phyloP scores from a whole-genome alignment of 1,140 invertebrate species.

The Rhyzopertha dominica region DNA sequence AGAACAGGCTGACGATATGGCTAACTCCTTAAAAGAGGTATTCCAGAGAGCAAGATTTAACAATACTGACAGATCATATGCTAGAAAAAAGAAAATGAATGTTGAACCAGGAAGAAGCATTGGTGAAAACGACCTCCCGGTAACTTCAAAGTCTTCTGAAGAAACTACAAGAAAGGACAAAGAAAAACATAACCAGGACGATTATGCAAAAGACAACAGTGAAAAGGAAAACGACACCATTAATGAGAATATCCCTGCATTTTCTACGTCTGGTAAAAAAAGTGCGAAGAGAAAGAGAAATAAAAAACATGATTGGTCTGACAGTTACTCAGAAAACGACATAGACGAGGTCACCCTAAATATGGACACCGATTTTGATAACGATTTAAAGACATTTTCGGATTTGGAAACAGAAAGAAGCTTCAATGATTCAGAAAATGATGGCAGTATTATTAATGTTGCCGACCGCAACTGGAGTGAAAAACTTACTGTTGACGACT shows the following conservation, averaged over 20 bases:
- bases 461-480: background rate
- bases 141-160: conserved; percentile 7
- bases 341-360: conserved; percentile 10
- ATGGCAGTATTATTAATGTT: background rate
- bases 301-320: too few species aligned
- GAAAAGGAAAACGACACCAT: too few species aligned
- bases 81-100: conserved; percentile 9
- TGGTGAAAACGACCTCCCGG: conserved; percentile 1
- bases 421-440: background rate
- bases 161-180: conserved; percentile 9
- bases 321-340: conserved; percentile 6
- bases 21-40: conserved; percentile 7
- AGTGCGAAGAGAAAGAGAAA: too few species aligned
- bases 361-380: conserved; percentile 4
- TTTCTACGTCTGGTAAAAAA: too few species aligned
- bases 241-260: too few species aligned
- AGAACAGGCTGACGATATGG: conserved; percentile 1
- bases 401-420: conserved; percentile 8
- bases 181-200: too few species aligned
- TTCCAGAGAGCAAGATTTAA: conserved; percentile 12
- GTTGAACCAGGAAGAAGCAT: conserved; percentile 12
- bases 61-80: conserved; percentile 1
- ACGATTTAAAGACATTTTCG: conserved; percentile 13
- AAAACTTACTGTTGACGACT: conserved; percentile 1
- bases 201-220: too few species aligned